phyloP scores from a whole-genome alignment of 2,113 vertebrate genomes.

The Chaetops frenatus region DNA sequence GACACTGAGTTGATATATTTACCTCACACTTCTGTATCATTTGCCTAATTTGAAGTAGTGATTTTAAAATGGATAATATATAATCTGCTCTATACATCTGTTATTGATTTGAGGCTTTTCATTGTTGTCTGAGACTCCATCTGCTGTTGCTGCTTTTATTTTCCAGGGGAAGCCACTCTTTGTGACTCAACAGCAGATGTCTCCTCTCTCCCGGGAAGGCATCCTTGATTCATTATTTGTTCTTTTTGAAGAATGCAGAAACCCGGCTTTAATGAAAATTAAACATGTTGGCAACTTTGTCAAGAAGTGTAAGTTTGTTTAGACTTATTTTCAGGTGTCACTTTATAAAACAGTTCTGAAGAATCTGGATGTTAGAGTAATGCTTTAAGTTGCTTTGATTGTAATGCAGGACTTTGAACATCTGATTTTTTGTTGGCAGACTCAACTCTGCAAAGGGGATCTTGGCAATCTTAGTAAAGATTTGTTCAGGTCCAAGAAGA shows the following conservation, averaged over 20 bases:
- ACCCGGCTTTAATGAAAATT: constrained; percentile 87
- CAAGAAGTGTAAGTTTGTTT: constrained; percentile 84
- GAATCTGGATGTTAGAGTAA: not conserved
- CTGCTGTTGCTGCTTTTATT: constrained; percentile 69
- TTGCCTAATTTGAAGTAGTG: constrained; percentile 5
- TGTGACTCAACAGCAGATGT: constrained; percentile 76
- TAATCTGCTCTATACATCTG: constrained; percentile 61
- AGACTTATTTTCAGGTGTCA: not conserved
- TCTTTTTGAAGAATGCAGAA: constrained; percentile 89
- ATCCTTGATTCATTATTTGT: constrained; percentile 88
- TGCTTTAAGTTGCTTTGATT: not conserved
- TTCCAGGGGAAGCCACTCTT: constrained; percentile 82
- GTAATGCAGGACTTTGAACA: not conserved
- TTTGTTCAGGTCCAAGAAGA: not conserved
- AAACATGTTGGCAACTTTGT: constrained; percentile 89
- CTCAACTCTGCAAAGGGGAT: not conserved
- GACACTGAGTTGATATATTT: not conserved
- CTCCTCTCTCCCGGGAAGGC: constrained; percentile 83
- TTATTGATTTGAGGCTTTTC: constrained; percentile 70
- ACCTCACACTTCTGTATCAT: not conserved
- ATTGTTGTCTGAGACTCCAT: constrained; percentile 75
- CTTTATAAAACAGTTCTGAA: not conserved
- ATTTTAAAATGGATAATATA: constrained; percentile 36
- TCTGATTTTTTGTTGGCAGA: not conserved
- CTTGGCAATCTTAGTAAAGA: not conserved